Evolutionary conservation across 2,888 invertebrate species (phyloP), one percentile per base, ranked within the genome.

Genomic region (Syrista parreyssii): DNA sequence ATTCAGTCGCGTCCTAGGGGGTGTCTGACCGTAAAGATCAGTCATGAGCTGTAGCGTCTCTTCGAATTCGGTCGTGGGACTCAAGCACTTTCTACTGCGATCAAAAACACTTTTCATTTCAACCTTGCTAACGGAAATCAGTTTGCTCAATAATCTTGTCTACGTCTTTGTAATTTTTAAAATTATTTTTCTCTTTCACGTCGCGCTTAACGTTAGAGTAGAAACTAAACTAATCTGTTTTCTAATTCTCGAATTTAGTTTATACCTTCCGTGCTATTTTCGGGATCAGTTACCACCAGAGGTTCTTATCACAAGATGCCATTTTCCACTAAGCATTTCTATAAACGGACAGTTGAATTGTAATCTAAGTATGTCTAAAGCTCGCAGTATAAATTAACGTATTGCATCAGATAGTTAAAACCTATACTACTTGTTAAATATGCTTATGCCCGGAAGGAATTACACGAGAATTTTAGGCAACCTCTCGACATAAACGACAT

Each of bases 1-100:
- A 81, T 90, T 90, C 86, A 95, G 94, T 86, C 96, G 94, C 75
- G 96, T 95, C 82, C 96, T 93, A 0, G 96, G 96, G n/a, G 96
- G 96, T 73, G 96, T 96, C 88, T 94, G 94, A 76, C 96, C 95
- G 83, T 95, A 95, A 81, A 94, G 93, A 86, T 96, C 96, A 75
- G 86, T 87, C 87, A 88, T 88, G 74, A 83, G 86, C 69, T 87
- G 86, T 33, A 89, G 79, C 71, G 85, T 83, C 73, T 88, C 88
- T 68, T 89, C 88, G 34, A 84, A 85, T 76, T 88, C 88, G 73
- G 78, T 86, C 9, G 84, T 81, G 72, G 84, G 81, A 78, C 82
- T 84, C 73, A 83, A 83, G 69, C 81, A 81, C 75, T 80, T 79
- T 74, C 81, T 85, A 23, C 86, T 86, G 81, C 32, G 80, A 83